Evolutionary conservation across 2,888 invertebrate species (phyloP).

Genomic region (Aspidiotus rigidus): DNA sequence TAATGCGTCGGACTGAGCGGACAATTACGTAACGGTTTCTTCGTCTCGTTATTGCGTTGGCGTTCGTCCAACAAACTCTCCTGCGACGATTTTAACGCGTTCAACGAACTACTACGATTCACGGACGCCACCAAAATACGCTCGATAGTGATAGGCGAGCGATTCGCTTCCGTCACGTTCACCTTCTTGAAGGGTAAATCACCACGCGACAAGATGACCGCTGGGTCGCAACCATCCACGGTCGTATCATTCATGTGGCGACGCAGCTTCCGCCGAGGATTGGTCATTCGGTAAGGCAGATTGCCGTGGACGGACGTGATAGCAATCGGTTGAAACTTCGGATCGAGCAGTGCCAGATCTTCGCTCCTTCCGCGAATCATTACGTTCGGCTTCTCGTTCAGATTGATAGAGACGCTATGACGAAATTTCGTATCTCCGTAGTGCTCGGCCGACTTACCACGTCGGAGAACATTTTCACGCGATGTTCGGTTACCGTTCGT

Average conservation of each 20-base stretch:
- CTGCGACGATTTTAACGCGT: slow-evolving; percentile 42
- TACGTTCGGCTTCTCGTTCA: slow-evolving; percentile 39
- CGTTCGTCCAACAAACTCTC: slow-evolving; percentile 53
- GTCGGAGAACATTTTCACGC: slow-evolving; percentile 46
- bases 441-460: slow-evolving; percentile 66
- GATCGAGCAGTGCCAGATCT: slow-evolving; percentile 43
- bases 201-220: slow-evolving; percentile 39
- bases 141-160: slow-evolving; percentile 34
- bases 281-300: slow-evolving; percentile 60
- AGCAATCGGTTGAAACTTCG: slow-evolving; percentile 54
- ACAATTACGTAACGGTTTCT: slow-evolving; percentile 45
- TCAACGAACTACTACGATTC: slow-evolving; percentile 19
- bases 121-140: slow-evolving; percentile 35
- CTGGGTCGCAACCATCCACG: slow-evolving; percentile 54
- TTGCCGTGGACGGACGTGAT: slow-evolving; percentile 66
- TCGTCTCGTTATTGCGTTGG: slow-evolving; percentile 37
- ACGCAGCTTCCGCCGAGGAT: slow-evolving; percentile 60
- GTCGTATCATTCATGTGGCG: slow-evolving; percentile 49
- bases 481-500: slow-evolving; percentile 44
- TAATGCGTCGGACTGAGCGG: slow-evolving; percentile 85
- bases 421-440: slow-evolving; percentile 63
- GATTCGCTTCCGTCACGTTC: slow-evolving; percentile 16
- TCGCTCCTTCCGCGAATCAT: slow-evolving; percentile 39
- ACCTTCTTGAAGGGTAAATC: slow-evolving; percentile 39
- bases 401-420: slow-evolving; percentile 43